phyloP scores from a whole-genome alignment of 2,113 vertebrate genomes.

The Ascaphus truei region DNA sequence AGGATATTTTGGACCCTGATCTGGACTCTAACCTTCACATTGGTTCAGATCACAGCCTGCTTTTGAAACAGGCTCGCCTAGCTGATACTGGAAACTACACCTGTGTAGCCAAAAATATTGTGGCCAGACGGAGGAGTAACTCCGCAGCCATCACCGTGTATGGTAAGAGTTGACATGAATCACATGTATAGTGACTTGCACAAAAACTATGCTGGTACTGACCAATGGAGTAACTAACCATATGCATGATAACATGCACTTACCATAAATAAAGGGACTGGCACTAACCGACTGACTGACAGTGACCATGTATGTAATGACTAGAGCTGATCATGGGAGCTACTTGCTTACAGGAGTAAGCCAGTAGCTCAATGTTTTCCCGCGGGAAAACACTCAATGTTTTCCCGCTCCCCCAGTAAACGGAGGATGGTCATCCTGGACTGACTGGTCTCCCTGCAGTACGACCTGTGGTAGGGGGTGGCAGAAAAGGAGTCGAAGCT shows the following conservation, averaged over 20 bases:
- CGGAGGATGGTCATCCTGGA: constrained; percentile 88
- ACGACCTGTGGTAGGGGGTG: constrained; percentile 93
- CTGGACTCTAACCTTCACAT: constrained; percentile 88
- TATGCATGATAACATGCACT: too few relatives aligned
- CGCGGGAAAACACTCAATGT: too few relatives aligned
- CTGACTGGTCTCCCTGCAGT: constrained; percentile 96
- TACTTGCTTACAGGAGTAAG: too few relatives aligned
- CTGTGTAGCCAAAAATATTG: constrained; percentile 96
- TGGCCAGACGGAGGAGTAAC: constrained; percentile 86
- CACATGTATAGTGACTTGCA: too few relatives aligned
- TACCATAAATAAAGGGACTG: neutral
- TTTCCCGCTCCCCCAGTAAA: constrained; percentile 6
- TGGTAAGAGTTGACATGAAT: constrained; percentile 59
- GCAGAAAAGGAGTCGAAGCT: constrained; percentile 98
- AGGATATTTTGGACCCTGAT: constrained; percentile 83
- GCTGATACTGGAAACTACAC: constrained; percentile 97
- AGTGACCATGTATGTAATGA: too few relatives aligned
- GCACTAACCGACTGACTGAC: neutral
- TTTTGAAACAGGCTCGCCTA: constrained; percentile 89
- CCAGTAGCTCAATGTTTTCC: too few relatives aligned
- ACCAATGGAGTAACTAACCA: too few relatives aligned
- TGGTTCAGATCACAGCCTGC: constrained; percentile 86
- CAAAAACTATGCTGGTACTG: too few relatives aligned
- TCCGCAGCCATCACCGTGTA: constrained; percentile 87
- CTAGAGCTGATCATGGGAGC: too few relatives aligned